Evolutionary conservation across 2,888 invertebrate species (phyloP), one percentile per base, ranked within the genome.

Genomic region (Muscina levida): DNA sequence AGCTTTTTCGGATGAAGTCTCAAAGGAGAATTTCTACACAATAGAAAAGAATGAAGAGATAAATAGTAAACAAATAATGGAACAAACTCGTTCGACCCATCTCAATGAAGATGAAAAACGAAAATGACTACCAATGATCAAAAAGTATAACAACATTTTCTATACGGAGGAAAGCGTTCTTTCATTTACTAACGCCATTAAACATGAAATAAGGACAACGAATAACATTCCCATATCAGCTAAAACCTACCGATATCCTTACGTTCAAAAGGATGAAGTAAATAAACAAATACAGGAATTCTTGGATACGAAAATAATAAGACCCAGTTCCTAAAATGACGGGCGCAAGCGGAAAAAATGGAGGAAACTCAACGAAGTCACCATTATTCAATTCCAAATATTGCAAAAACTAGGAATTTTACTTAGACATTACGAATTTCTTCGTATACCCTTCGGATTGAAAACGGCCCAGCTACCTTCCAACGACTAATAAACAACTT

Each of bases 381-480:
- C 79, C 2, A 17, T 80, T 84, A 80, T 44, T 77, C 83, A 1
- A 57, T 82, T 1, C 82, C 82, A 4, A 42, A 80, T 84, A 13
- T 39, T 84, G 10, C 80, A 84, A 6, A 83, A 83, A 71, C 68
- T 83, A 11, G 82, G 79, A 13, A 72, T 65, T 15, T 80, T 75
- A 19, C 62, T 77, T 15, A 87, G 89, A 1, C 85, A 87, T n/a
- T 88, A 82, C 48, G 85, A 89, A 83, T 87, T 82, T 70, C 46
- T 73, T 15, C 68, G 86, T 4, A 86, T 89, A 86, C 85, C 85
- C 1, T 85, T 31, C 8, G 31, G 31, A 31, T 87, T 88, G 5
- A 83, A 84, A 46, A 87, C 84, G 31, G 83, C 85, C 88, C 88
- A 1, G 82, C 83, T 0, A 88, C 87, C 0, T 90, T 90, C 74